Conservation (phyloP, 2,888 invertebrate species). For the Polydesmus complanatus region DNA sequence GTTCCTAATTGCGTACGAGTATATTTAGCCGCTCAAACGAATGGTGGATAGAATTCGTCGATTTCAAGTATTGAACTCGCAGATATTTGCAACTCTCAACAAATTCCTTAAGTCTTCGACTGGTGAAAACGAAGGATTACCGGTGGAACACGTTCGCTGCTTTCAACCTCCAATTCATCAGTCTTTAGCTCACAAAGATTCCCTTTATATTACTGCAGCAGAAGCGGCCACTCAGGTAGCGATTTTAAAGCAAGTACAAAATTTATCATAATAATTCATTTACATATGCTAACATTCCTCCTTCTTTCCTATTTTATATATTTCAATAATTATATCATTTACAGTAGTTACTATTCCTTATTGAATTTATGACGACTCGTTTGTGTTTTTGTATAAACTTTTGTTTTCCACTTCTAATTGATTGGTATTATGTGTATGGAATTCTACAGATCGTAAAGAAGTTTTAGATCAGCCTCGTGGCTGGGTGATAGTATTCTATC, state of each 20-base stretch:
- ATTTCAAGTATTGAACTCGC: slow-evolving; percentile 95
- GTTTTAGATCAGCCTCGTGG: too few relatives aligned
- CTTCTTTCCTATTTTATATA: too few relatives aligned
- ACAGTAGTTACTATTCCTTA: too few relatives aligned
- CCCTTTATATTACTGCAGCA: slow-evolving; percentile 43
- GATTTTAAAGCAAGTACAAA: slow-evolving; percentile 6
- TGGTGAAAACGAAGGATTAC: slow-evolving; percentile 53
- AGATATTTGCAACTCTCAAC: slow-evolving; percentile 88
- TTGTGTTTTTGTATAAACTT: too few relatives aligned
- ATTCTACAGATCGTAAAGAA: too few relatives aligned
- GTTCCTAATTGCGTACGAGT: slow-evolving; percentile 12
- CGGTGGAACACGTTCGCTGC: slow-evolving; percentile 91
- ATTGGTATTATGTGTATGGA: too few relatives aligned
- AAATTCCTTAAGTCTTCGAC: slow-evolving; percentile 81
- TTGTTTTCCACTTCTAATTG: too few relatives aligned
- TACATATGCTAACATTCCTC: neutral
- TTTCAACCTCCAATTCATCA: slow-evolving; percentile 89
- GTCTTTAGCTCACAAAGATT: slow-evolving; percentile 42
- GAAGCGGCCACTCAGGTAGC: slow-evolving; percentile 25
- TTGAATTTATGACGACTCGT: too few relatives aligned
- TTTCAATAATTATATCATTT: too few relatives aligned
- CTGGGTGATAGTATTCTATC: too few relatives aligned
- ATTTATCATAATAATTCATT: neutral
- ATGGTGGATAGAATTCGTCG: slow-evolving; percentile 96
- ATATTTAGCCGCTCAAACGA: slow-evolving; percentile 66